These are phyloP conservation scores for Morpho helenor DNA, from an alignment of 2,888 invertebrate genomes.

Conservation along the genomic window DNA sequence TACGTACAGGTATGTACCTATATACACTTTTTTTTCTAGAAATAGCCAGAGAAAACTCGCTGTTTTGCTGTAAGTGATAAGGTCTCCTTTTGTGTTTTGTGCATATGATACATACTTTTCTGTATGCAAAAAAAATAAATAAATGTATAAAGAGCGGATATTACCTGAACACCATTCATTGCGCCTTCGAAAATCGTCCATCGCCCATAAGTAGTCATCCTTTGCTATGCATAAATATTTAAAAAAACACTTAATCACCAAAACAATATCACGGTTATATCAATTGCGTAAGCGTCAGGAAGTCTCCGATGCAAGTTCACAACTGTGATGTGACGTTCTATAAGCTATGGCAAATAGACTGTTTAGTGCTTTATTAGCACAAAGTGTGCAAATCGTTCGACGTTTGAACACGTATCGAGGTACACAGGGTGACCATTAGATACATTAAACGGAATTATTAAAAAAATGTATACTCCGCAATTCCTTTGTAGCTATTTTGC, in stretches of 20 bases:
- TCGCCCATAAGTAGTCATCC: slow-evolving; percentile 57
- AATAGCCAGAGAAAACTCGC: no score
- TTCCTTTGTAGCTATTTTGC: no score
- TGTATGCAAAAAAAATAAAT: no score
- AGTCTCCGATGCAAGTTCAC: slow-evolving; percentile 39
- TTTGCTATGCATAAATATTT: slow-evolving; percentile 26
- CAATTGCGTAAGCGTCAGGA: slow-evolving; percentile 21
- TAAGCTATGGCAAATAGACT: slow-evolving; percentile 55
- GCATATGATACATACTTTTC: not conserved
- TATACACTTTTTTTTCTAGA: no score
- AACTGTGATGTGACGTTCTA: slow-evolving; percentile 54
- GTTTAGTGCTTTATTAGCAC: slow-evolving; percentile 75
- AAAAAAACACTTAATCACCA: slow-evolving; percentile 19
- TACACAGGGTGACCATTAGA: slow-evolving; percentile 8
- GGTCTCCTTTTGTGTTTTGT: no score
- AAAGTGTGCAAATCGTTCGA: slow-evolving; percentile 66
- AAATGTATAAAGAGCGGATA: no score
- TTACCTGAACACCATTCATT: slow-evolving; percentile 62
- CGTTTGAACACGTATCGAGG: slow-evolving; percentile 32
- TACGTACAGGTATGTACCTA: no score
- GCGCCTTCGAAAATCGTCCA: slow-evolving; percentile 63
- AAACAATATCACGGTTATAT: slow-evolving; percentile 22
- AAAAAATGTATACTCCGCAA: not conserved
- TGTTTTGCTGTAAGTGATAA: no score
- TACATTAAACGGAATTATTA: not conserved